phyloP scores from a whole-genome alignment of 2,797 vertebrate species.

The Pyrocephalus nanus region DNA sequence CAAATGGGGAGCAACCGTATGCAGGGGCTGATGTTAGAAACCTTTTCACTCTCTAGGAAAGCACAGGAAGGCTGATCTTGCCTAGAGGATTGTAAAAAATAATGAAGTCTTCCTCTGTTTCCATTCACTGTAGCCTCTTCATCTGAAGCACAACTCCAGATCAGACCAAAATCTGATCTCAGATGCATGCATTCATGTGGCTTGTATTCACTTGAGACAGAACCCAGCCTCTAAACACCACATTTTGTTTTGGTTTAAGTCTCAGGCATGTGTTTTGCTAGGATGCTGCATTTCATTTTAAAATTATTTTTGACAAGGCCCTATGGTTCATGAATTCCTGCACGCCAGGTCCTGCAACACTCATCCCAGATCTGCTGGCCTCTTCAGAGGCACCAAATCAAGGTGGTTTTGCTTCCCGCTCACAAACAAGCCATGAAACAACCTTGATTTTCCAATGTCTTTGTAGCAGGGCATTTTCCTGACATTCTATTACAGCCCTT shows the following conservation, averaged over 20 bases:
- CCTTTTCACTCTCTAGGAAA: background rate
- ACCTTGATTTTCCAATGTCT: background rate
- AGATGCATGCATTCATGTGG: conserved; percentile 21
- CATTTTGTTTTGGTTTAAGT: conserved; percentile 32
- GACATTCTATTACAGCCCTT: background rate
- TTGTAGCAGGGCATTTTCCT: background rate
- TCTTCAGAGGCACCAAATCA: background rate
- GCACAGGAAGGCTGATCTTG: background rate
- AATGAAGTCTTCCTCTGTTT: background rate
- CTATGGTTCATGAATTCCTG: conserved; percentile 25
- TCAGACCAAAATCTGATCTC: conserved; percentile 21
- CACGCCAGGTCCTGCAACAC: background rate
- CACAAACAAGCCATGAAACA: background rate
- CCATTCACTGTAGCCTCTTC: background rate
- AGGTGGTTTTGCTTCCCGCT: background rate
- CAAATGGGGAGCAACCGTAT: accelerated
- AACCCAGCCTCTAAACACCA: conserved; percentile 25
- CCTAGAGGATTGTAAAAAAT: background rate
- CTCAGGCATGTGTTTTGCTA: conserved; percentile 18
- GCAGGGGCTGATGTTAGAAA: background rate
- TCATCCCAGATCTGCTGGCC: background rate
- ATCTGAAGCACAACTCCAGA: background rate
- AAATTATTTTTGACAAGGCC: conserved; percentile 41
- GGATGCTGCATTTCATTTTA: conserved; percentile 50
- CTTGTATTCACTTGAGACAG: conserved; percentile 37